Evolutionary conservation across 2,888 invertebrate species (phyloP).

Genomic region (Brenthis ino): DNA sequence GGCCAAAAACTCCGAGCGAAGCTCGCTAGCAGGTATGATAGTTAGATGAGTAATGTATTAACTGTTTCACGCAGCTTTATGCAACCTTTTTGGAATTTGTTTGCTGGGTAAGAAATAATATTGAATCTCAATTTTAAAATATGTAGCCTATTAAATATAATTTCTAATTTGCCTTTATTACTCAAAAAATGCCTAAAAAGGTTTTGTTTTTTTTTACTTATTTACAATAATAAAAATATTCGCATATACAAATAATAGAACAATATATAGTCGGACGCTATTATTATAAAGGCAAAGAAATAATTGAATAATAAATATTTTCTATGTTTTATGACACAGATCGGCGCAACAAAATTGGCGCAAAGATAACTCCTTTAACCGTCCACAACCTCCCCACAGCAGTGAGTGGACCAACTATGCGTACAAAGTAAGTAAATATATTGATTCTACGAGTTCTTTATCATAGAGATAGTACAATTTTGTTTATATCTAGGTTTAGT

Average conservation of each 20-base stretch:
- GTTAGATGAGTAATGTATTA: background rate
- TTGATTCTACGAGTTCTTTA: no score
- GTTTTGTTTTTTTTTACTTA: no score
- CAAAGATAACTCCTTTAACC: slow-evolving; percentile 49
- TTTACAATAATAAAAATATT: no score
- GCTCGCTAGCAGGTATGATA: background rate
- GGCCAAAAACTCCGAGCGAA: no score
- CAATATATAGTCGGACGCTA: no score
- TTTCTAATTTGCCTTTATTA: no score
- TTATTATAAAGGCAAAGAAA: background rate
- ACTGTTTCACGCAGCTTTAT: slow-evolving; percentile 57
- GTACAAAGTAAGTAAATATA: slow-evolving; percentile 37
- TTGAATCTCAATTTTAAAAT: no score
- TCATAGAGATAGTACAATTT: no score
- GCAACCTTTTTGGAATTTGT: slow-evolving; percentile 62
- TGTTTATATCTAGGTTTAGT: no score
- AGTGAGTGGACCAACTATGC: slow-evolving; percentile 62
- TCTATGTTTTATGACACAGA: slow-evolving; percentile 36
- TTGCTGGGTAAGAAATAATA: slow-evolving; percentile 60
- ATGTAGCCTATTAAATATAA: no score
- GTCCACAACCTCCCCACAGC: slow-evolving; percentile 44
- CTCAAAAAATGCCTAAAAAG: no score
- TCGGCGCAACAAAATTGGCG: slow-evolving; percentile 61
- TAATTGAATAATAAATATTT: background rate
- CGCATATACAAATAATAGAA: no score